phyloP scores from a whole-genome alignment of 2,797 vertebrate species.

The Peromyscus eremicus region DNA sequence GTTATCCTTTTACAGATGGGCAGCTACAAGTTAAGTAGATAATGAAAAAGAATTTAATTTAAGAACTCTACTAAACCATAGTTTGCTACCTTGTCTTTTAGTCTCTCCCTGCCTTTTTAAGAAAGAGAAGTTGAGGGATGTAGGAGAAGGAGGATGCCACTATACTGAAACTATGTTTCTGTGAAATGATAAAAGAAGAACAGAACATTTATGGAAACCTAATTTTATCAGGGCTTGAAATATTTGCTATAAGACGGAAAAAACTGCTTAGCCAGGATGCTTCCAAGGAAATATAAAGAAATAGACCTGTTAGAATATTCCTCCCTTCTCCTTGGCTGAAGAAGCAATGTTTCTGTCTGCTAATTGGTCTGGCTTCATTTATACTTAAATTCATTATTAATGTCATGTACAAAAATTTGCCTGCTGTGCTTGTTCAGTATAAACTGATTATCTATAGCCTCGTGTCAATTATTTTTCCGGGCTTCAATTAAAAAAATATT shows the following conservation, averaged over 20 bases:
- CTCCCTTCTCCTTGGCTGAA: conserved; percentile 12
- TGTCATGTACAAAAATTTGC: conserved; percentile 6
- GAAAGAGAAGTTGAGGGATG: background rate
- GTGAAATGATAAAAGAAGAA: background rate
- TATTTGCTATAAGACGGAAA: background rate
- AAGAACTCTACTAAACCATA: conserved; percentile 50
- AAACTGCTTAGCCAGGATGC: background rate
- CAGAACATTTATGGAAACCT: background rate
- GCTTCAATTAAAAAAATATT: background rate
- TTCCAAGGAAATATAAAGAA: conserved; percentile 27
- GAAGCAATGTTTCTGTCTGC: background rate
- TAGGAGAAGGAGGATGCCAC: background rate
- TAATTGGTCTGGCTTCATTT: conserved; percentile 52
- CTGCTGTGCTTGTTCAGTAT: conserved; percentile 9
- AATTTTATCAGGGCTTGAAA: background rate
- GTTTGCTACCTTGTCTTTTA: background rate
- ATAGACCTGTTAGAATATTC: background rate
- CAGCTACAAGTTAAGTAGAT: conserved; percentile 38
- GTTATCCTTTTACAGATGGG: conserved; percentile 28
- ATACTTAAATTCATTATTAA: conserved; percentile 58
- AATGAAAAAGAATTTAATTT: background rate
- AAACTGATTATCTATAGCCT: background rate
- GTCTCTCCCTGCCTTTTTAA: background rate
- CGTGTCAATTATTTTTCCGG: background rate
- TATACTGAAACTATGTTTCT: background rate